These are phyloP conservation scores for Eupithecia inturbata DNA, from an alignment of 2,888 invertebrate species.

Conservation along the genomic window DNA sequence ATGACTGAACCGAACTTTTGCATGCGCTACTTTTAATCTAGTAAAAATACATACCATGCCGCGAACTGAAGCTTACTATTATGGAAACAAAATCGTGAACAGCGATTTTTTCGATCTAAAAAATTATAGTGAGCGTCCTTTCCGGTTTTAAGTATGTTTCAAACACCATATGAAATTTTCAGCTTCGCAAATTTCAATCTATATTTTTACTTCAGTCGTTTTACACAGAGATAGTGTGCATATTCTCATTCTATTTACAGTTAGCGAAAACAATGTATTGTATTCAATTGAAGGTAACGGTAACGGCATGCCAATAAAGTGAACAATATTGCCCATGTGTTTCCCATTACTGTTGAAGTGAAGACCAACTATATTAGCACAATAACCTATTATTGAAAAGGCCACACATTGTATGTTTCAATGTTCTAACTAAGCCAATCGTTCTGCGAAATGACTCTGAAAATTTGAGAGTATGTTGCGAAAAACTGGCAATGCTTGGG, in stretches of 20 bases:
- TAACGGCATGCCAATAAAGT: conserved; percentile 23
- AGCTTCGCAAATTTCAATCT: background rate
- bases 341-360: conserved; percentile 46
- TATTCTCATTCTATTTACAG: conserved; percentile 21
- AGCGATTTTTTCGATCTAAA: background rate
- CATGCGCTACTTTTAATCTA: background rate
- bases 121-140: background rate
- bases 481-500: background rate
- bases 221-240: background rate
- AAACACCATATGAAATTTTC: background rate
- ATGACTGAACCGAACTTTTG: background rate
- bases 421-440: background rate
- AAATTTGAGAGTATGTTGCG: conserved; percentile 20
- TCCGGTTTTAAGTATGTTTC: background rate
- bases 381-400: conserved; percentile 8
- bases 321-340: conserved; percentile 50
- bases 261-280: conserved; percentile 24
- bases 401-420: conserved; percentile 9
- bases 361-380: conserved; percentile 7
- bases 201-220: background rate
- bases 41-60: background rate
- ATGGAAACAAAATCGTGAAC: background rate
- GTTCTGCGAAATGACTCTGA: conserved; percentile 30
- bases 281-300: conserved; percentile 27
- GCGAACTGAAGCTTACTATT: background rate